Percentiles rank a stretch among this genome's conserved stretches.
Conservation (phyloP, 2,113 vertebrate species). For the Raja brachyura region DNA sequence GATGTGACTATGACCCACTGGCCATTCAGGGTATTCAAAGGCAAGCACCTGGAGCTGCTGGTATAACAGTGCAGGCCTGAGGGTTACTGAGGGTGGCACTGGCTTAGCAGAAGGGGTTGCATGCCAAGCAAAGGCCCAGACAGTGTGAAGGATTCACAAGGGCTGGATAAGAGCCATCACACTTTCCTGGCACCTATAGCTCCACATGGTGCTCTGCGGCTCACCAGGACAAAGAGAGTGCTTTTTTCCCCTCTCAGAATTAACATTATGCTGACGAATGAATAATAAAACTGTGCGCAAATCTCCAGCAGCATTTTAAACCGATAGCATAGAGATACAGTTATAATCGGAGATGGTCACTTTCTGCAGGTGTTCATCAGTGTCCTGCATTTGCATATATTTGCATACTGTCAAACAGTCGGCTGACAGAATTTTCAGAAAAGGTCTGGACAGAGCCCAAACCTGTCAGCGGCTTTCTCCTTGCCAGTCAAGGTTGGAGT, state of each 20-base stretch:
- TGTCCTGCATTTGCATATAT: conserved; percentile 69
- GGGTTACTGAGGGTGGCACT: conserved; percentile 32
- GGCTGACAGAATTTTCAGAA: conserved; percentile 67
- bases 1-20: conserved; percentile 23
- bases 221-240: conserved; percentile 56
- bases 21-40: conserved; percentile 5
- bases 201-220: conserved; percentile 51
- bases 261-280: conserved; percentile 59
- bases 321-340: conserved; percentile 48
- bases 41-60: conserved; percentile 35
- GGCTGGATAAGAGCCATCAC: conserved; percentile 60
- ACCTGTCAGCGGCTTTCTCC: conserved; percentile 75
- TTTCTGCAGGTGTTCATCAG: conserved; percentile 70
- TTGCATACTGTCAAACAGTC: conserved; percentile 72
- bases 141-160: conserved; percentile 54
- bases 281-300: conserved; percentile 54
- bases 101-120: conserved; percentile 44
- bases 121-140: conserved; percentile 49
- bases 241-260: conserved; percentile 48
- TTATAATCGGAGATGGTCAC: conserved; percentile 58
- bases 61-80: conserved; percentile 33
- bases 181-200: conserved; percentile 50
- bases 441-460: conserved; percentile 73
- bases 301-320: conserved; percentile 46
- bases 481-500: conserved; percentile 76